These are phyloP conservation scores for Bufo gargarizans DNA, from an alignment of 2,113 vertebrate genomes.

Conservation along the genomic window DNA sequence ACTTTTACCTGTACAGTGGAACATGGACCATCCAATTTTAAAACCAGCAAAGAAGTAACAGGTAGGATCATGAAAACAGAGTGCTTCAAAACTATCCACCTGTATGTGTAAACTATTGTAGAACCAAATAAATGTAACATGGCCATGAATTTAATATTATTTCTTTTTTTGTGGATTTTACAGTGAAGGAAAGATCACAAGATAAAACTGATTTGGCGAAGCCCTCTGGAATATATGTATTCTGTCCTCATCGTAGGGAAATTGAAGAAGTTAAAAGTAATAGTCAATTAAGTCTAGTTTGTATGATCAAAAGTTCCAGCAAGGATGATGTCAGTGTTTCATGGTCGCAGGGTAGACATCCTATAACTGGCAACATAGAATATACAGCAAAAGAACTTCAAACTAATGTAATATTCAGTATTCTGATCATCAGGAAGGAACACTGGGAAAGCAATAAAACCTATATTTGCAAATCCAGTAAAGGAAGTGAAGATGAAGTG, in stretches of 20 bases:
- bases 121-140: neutral
- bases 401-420: neutral
- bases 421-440: neutral
- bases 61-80: slow-evolving; percentile 39
- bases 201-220: neutral
- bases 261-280: neutral
- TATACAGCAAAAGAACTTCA: neutral
- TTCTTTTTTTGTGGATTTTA: neutral
- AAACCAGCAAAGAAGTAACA: rapidly evolving
- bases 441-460: neutral
- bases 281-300: neutral
- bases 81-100: neutral
- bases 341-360: neutral
- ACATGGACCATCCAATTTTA: rapidly evolving
- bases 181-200: neutral
- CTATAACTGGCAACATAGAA: neutral
- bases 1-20: slow-evolving; percentile 44
- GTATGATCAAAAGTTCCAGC: neutral
- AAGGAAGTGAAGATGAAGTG: neutral
- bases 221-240: neutral
- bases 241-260: neutral
- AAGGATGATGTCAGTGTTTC: neutral
- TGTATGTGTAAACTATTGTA: neutral
- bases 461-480: neutral
- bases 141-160: neutral